Percentiles rank a stretch among this genome's conserved stretches.
phyloP scores from a whole-genome alignment of 2,797 vertebrate genomes.

The Cyclopterus lumpus region DNA sequence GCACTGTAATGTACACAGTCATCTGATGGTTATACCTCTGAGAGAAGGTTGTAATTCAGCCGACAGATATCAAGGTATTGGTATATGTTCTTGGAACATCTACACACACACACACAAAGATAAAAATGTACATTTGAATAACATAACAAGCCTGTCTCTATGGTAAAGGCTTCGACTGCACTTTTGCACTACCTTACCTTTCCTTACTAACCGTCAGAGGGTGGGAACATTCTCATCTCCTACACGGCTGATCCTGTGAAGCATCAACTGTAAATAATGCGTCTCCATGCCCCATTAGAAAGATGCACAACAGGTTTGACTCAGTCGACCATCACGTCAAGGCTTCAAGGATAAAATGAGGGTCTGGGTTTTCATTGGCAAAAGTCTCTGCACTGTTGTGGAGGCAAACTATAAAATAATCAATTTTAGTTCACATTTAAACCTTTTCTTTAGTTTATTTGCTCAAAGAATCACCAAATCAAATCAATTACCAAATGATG shows the following conservation, averaged over 20 bases:
- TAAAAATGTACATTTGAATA: background rate
- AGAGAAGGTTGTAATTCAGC: background rate
- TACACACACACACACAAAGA: constrained; percentile 15
- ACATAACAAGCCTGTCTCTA: background rate
- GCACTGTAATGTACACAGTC: background rate
- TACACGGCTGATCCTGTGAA: constrained; percentile 43
- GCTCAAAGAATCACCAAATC: background rate
- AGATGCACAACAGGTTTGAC: constrained; percentile 50
- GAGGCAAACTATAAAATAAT: background rate
- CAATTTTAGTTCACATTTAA: background rate
- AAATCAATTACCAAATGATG: background rate
- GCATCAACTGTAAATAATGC: constrained; percentile 75
- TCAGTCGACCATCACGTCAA: constrained; percentile 30
- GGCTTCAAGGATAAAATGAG: constrained; percentile 15
- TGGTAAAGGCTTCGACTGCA: background rate
- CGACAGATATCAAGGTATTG: background rate
- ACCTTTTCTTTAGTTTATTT: background rate
- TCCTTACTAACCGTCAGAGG: background rate
- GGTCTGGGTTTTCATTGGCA: background rate
- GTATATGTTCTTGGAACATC: background rate
- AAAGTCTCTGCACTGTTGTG: background rate
- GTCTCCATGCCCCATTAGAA: constrained; percentile 40
- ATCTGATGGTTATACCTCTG: background rate
- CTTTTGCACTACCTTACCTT: too few relatives aligned
- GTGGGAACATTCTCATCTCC: constrained; percentile 19